Evolutionary conservation across 2,113 vertebrate genomes (phyloP).

Genomic region (Engystomops pustulosus): DNA sequence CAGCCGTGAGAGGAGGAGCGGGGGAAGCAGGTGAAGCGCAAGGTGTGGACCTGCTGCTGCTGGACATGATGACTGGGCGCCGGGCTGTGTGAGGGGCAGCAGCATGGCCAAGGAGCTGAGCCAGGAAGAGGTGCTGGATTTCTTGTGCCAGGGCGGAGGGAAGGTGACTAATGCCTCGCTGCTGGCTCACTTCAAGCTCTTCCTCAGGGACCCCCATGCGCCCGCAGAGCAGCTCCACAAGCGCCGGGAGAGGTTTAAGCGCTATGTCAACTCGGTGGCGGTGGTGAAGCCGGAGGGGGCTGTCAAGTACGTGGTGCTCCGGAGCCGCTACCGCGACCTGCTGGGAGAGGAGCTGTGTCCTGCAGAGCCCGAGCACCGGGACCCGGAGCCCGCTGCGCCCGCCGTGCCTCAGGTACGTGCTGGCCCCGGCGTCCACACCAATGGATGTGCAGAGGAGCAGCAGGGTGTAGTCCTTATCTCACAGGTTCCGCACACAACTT

Average conservation of each 20-base stretch:
- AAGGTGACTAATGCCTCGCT: conserved; percentile 83
- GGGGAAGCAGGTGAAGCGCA: conserved; percentile 40
- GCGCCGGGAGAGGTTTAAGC: conserved; percentile 88
- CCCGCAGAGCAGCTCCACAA: conserved; percentile 70
- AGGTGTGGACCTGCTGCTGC: conserved; percentile 3
- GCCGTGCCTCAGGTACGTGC: background rate
- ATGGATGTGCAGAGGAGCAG: background rate
- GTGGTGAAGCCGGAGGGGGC: conserved; percentile 79
- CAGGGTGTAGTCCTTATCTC: background rate
- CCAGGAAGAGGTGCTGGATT: conserved; percentile 85
- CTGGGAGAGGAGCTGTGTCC: conserved; percentile 69
- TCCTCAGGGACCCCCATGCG: conserved; percentile 77
- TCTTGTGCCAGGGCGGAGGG: conserved; percentile 79
- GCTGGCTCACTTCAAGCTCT: conserved; percentile 80
- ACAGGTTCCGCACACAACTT: background rate
- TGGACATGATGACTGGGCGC: background rate
- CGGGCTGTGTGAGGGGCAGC: background rate
- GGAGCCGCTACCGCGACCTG: conserved; percentile 75
- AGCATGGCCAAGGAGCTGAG: conserved; percentile 87
- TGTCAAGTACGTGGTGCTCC: conserved; percentile 79
- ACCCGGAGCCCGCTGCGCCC: no score
- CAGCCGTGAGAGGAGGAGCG: conserved; percentile 33
- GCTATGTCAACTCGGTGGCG: conserved; percentile 88
- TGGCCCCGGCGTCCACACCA: background rate
- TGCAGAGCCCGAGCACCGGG: background rate